A percentile compares a stretch with the other conserved stretches of the same genome.
phyloP scores from a whole-genome alignment of 2,888 invertebrate species.

The Sinodicranocentrus sp. region DNA sequence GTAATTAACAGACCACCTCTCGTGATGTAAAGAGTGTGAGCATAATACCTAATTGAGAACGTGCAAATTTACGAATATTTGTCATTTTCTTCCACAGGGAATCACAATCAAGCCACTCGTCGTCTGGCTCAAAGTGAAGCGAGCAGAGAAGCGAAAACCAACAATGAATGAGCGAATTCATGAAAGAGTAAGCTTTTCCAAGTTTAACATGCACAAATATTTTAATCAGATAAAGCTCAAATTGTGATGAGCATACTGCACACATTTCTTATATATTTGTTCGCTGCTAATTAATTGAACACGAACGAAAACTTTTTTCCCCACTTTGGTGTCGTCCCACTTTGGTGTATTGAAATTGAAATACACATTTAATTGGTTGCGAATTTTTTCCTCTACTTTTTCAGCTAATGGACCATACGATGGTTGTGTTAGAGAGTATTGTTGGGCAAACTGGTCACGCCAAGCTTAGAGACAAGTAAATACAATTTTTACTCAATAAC shows the following conservation, averaged over 20 bases:
- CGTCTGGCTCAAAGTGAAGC: constrained; percentile 94
- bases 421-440: constrained; percentile 98
- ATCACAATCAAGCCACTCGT: constrained; percentile 99
- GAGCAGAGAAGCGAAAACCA: constrained; percentile 91
- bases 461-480: constrained; percentile 90
- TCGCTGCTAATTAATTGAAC: constrained; percentile 30
- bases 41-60: background rate
- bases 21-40: too few species aligned
- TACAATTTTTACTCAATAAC: background rate
- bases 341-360: too few species aligned
- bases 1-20: constrained; percentile 31
- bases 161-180: constrained; percentile 99
- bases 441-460: constrained; percentile 97
- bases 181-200: constrained; percentile 82
- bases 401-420: constrained; percentile 94
- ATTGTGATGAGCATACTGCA: background rate
- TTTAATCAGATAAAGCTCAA: background rate
- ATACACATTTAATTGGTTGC: background rate
- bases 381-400: background rate
- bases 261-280: background rate
- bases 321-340: too few species aligned
- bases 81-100: constrained; percentile 81
- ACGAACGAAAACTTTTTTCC: constrained; percentile 3
- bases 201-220: too few species aligned
- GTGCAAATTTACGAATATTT: background rate